Evolutionary conservation across 2,797 vertebrate species (phyloP), one percentile per base, ranked within the genome.

Genomic region (Trematomus bernacchii): DNA sequence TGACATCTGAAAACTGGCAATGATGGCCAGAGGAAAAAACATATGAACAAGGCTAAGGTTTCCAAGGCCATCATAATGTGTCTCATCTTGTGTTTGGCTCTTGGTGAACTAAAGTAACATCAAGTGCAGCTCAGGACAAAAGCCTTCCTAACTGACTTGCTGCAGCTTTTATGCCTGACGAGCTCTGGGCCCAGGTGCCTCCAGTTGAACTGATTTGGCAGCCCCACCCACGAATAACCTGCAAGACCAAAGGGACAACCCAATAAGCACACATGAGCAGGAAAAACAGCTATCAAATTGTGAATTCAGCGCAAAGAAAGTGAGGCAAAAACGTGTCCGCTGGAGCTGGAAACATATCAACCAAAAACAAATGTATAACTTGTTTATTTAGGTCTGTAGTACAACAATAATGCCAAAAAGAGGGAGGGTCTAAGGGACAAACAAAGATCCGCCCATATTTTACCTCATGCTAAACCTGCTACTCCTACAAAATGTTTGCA

Each of bases 21-120:
- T 33, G 21, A 19, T 42, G 71, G 19, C 44, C 71, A 73, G 27
- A 23, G 54, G 70, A 42, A 19, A 43, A 46, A 30, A 55, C 27
- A 64, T 6, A 37, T 7, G 15, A 43, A 69, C 52, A 51, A 15
- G 16, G 51, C 10, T 18, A 19, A 63, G n/a, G 33, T n/a, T 15
- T 21, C 44, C 4, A 33, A 53, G 51, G 9, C 43, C 51, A 1
- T 53, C 27, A 13, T 23, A 14, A 3, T 3, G n/a, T 44, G 52
- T n/a, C 15, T 37, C 8, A 6, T 33, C 33, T 33, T 33, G 7
- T n/a, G 6, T 27, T 23, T 27, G 19, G 54, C 7, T n/a, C 53
- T 42, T 16, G 13, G 19, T 14, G 23, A 16, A 27, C 1, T 23
- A 19, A 46, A 46, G 2, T n/a, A 43, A 55, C 19, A 23, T 4